phyloP scores from a whole-genome alignment of 2,888 invertebrate genomes.

The Malachius bipustulatus region DNA sequence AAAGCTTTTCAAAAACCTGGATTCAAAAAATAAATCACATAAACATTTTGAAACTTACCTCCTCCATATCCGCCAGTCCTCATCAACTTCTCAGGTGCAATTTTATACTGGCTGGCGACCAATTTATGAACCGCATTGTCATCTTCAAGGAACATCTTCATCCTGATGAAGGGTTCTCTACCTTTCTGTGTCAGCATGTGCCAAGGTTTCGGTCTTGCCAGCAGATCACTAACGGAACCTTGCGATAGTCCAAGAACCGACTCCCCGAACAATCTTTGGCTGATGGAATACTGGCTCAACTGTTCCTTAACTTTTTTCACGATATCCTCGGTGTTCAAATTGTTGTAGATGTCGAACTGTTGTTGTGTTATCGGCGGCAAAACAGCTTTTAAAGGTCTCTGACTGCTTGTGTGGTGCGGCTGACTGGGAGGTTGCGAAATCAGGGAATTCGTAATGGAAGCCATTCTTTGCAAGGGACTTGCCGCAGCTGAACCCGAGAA shows the following conservation, averaged over 20 bases:
- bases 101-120: conserved; percentile 95
- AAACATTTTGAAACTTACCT: no score
- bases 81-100: conserved; percentile 95
- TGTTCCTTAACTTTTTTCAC: conserved; percentile 94
- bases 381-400: conserved; percentile 89
- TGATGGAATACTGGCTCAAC: conserved; percentile 89
- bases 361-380: conserved; percentile 97
- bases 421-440: conserved; percentile 83
- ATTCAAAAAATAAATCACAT: no score
- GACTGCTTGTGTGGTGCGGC: conserved; percentile 70
- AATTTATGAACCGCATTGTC: conserved; percentile 91
- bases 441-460: conserved; percentile 92
- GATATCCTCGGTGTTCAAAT: conserved; percentile 96
- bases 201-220: conserved; percentile 98
- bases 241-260: conserved; percentile 93
- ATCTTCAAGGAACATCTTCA: conserved; percentile 96
- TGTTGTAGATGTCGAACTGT: conserved; percentile 96
- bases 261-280: conserved; percentile 96
- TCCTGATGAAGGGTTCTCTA: conserved; percentile 90
- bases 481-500: conserved; percentile 72
- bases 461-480: conserved; percentile 93
- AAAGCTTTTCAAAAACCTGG: no score
- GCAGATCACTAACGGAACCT: conserved; percentile 93
- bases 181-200: conserved; percentile 97
- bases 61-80: conserved; percentile 88